phyloP scores from a whole-genome alignment of 2,888 invertebrate species.

The Cantharis rustica region DNA sequence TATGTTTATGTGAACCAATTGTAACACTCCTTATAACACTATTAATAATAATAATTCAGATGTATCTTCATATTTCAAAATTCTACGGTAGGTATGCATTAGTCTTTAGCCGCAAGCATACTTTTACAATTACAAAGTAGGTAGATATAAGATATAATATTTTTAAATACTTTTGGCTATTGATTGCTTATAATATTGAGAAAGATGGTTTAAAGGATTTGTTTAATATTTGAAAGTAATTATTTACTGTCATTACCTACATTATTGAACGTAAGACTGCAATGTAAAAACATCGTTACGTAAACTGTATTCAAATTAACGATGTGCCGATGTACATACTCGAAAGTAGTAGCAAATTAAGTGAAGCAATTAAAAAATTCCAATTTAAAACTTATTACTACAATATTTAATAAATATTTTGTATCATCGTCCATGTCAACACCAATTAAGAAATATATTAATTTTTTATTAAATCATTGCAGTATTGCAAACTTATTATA shows the following conservation, averaged over 20 bases:
- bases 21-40: too few species aligned
- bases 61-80: neutral
- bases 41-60: neutral
- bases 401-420: neutral
- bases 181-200: neutral
- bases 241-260: neutral
- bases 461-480: neutral
- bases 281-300: neutral
- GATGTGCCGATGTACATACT: neutral
- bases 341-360: neutral
- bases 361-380: neutral
- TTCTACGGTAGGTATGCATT: neutral
- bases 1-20: too few species aligned
- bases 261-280: neutral
- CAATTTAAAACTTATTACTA: neutral
- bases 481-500: neutral
- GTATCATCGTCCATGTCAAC: neutral
- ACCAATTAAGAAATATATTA: neutral
- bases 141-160: neutral
- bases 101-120: neutral
- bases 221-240: neutral
- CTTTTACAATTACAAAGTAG: neutral
- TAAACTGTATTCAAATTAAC: neutral
- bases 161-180: neutral
- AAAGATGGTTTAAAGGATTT: neutral